A percentile compares a stretch with the other conserved stretches of the same genome.
phyloP scores from a whole-genome alignment of 2,888 invertebrate species.

The Chrysolina oricalcia region DNA sequence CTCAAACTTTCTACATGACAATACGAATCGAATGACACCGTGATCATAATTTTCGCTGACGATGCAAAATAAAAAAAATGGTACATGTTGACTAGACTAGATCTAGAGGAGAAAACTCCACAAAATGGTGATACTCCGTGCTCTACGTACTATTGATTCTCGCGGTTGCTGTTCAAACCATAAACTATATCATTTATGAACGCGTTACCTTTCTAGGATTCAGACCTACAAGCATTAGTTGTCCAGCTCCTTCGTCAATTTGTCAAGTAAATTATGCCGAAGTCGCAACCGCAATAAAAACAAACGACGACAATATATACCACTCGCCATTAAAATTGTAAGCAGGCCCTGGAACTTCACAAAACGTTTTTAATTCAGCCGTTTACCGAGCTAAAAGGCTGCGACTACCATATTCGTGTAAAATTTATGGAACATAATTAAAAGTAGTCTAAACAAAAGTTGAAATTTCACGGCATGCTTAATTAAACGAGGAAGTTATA shows the following conservation, averaged over 20 bases:
- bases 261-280: slow-evolving; percentile 7
- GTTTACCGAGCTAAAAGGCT: slow-evolving; percentile 18
- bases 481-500: slow-evolving; percentile 29
- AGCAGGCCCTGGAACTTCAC: slow-evolving; percentile 23
- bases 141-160: too few species aligned
- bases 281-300: slow-evolving; percentile 11
- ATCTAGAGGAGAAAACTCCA: too few species aligned
- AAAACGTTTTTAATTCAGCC: slow-evolving; percentile 31
- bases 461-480: slow-evolving; percentile 18
- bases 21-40: too few species aligned
- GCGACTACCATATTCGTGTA: slow-evolving; percentile 16
- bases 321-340: slow-evolving; percentile 17
- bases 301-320: slow-evolving; percentile 24
- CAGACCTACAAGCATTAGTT: not conserved
- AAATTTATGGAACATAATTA: slow-evolving; percentile 36
- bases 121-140: too few species aligned
- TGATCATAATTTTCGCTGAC: too few species aligned
- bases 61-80: too few species aligned
- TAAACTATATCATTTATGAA: too few species aligned
- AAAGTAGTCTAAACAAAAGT: slow-evolving; percentile 25
- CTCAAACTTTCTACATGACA: too few species aligned
- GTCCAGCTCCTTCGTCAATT: slow-evolving; percentile 1
- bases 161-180: too few species aligned
- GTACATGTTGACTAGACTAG: too few species aligned
- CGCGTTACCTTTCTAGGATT: not conserved